Percentiles rank a stretch among this genome's conserved stretches.
Evolutionary conservation across 2,888 invertebrate species (phyloP).

Genomic region (Thelaira solivaga): DNA sequence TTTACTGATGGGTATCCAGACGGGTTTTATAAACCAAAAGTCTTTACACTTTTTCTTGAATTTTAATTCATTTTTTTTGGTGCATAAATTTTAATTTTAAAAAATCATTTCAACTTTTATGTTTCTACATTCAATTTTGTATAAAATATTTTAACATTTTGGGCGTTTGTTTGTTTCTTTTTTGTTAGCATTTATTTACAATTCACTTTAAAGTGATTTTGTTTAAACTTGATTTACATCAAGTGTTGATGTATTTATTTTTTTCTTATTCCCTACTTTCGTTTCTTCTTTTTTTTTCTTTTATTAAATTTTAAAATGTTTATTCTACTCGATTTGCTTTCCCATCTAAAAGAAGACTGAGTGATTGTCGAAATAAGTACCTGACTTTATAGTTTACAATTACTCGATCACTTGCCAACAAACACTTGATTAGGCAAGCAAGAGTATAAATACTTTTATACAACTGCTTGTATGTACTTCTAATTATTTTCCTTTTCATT

Average conservation of each 20-base stretch:
- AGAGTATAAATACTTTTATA: not conserved
- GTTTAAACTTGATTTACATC: not conserved
- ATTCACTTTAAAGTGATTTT: not conserved
- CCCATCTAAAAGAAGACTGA: conserved; percentile 57
- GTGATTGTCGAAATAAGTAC: conserved; percentile 44
- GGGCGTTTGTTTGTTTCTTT: not conserved
- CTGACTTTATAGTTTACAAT: conserved; percentile 58
- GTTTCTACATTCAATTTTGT: not conserved
- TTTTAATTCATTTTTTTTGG: not conserved
- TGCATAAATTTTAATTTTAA: not conserved
- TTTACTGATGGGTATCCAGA: not conserved
- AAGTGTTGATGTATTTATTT: not conserved
- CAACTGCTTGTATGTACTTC: not conserved
- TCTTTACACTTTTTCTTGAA: not conserved
- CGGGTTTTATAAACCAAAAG: not conserved
- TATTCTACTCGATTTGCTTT: conserved; percentile 21
- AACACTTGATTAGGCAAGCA: conserved; percentile 39
- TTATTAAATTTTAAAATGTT: not conserved
- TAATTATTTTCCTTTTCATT: conserved; percentile 7
- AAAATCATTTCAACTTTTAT: not conserved
- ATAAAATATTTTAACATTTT: not conserved
- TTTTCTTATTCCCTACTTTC: not conserved
- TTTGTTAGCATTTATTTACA: too few species aligned
- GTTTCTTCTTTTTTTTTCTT: not conserved
- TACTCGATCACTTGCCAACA: conserved; percentile 45